These are phyloP conservation scores for Saxidomus purpurata DNA, from an alignment of 1,140 invertebrate species.

Conservation along the genomic window DNA sequence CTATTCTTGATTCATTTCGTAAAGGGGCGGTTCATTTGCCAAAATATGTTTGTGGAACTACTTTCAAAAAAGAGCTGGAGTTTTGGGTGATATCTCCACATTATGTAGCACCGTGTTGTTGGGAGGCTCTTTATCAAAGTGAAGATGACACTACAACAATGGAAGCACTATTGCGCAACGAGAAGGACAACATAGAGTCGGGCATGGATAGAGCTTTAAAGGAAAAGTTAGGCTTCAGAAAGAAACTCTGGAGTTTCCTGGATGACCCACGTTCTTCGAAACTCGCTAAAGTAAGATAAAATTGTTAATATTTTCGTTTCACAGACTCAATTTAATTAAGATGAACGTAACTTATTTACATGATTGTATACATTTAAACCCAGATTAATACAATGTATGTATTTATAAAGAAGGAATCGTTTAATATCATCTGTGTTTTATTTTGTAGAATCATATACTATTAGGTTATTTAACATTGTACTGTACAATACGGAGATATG, in stretches of 20 bases:
- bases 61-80: slow-evolving; percentile 61
- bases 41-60: slow-evolving; percentile 72
- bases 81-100: slow-evolving; percentile 42
- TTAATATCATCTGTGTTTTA: neutral
- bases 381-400: no score
- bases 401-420: neutral
- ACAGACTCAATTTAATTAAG: no score
- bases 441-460: no score
- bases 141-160: slow-evolving; percentile 32
- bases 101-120: slow-evolving; percentile 54
- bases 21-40: slow-evolving; percentile 91
- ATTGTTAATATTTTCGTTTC: neutral
- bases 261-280: neutral
- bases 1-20: slow-evolving; percentile 97
- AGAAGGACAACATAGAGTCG: neutral
- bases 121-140: slow-evolving; percentile 13
- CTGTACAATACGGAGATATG: no score
- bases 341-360: neutral
- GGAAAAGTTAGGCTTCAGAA: neutral
- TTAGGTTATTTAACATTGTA: no score
- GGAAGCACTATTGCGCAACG: neutral
- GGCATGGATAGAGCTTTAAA: neutral
- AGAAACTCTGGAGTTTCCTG: slow-evolving; percentile 1
- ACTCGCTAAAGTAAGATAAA: neutral
- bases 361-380: no score